Percentiles rank a stretch among this genome's conserved stretches.
Conservation (phyloP, 2,113 vertebrate species). For the Okapia johnstoni region DNA sequence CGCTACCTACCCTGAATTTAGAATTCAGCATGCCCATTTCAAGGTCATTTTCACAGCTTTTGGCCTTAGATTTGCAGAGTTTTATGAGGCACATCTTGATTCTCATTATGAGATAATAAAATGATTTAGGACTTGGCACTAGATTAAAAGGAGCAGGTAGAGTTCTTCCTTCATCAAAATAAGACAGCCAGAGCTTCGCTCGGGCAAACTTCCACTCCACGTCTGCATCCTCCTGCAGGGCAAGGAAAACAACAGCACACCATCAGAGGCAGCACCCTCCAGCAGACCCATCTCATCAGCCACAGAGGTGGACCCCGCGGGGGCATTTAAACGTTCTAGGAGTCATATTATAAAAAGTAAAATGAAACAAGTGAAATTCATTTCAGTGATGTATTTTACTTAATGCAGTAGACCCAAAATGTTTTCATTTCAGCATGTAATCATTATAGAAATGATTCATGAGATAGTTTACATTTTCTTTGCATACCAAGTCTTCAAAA, state of each 20-base stretch:
- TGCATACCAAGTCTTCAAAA: neutral
- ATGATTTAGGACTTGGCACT: conserved; percentile 97
- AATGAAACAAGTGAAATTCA: neutral
- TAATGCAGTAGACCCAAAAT: neutral
- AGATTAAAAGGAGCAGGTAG: conserved; percentile 96
- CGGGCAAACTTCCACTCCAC: conserved; percentile 99
- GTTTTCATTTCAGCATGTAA: neutral
- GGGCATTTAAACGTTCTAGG: neutral
- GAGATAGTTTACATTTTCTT: neutral
- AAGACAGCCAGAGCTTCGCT: conserved; percentile 97
- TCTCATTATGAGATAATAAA: conserved; percentile 96
- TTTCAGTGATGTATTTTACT: neutral
- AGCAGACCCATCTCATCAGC: neutral
- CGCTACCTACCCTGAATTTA: conserved; percentile 84
- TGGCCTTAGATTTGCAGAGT: conserved; percentile 93
- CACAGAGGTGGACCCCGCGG: rapidly evolving
- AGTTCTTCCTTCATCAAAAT: conserved; percentile 97
- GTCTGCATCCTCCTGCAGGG: conserved; percentile 92
- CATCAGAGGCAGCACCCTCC: neutral
- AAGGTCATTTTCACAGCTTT: conserved; percentile 89
- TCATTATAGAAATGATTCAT: neutral
- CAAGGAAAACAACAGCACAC: neutral
- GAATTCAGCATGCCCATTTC: conserved; percentile 98
- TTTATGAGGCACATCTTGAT: conserved; percentile 92
- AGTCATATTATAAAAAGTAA: neutral